phyloP scores from a whole-genome alignment of 2,888 invertebrate species.

The Tigriopus californicus region DNA sequence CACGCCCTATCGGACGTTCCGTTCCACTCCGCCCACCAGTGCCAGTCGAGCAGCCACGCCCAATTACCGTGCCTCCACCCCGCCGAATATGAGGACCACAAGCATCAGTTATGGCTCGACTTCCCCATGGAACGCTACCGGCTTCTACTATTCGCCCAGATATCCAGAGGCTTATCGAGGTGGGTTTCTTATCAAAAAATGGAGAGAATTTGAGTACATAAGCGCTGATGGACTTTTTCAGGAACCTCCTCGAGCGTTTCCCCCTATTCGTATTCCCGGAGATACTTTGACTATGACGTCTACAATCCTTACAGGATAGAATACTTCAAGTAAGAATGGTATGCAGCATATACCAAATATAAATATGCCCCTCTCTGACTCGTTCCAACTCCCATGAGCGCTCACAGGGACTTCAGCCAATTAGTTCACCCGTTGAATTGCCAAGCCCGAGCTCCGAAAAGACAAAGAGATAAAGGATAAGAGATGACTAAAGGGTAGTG shows the following conservation, averaged over 20 bases:
- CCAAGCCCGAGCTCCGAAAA: no score
- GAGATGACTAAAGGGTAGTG: no score
- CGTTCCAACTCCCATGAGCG: no score
- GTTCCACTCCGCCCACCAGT: no score
- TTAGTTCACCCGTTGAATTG: no score
- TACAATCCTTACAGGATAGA: not conserved
- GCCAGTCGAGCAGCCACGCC: no score
- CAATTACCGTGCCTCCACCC: not conserved
- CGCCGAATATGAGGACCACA: not conserved
- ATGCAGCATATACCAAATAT: not conserved
- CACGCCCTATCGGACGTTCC: no score
- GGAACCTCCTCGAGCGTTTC: not conserved
- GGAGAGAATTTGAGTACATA: no score
- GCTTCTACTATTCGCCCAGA: conserved; percentile 13
- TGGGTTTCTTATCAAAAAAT: no score
- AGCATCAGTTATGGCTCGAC: not conserved
- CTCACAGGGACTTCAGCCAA: no score
- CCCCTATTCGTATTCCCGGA: not conserved
- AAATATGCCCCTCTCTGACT: not conserved
- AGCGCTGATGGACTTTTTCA: not conserved
- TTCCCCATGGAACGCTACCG: conserved; percentile 12
- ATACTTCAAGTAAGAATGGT: not conserved
- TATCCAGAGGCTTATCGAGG: conserved; percentile 4
- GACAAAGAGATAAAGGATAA: no score
- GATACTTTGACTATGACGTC: not conserved